Evolutionary conservation across 2,113 vertebrate genomes (phyloP).

Genomic region (Ctenodactylus gundi): DNA sequence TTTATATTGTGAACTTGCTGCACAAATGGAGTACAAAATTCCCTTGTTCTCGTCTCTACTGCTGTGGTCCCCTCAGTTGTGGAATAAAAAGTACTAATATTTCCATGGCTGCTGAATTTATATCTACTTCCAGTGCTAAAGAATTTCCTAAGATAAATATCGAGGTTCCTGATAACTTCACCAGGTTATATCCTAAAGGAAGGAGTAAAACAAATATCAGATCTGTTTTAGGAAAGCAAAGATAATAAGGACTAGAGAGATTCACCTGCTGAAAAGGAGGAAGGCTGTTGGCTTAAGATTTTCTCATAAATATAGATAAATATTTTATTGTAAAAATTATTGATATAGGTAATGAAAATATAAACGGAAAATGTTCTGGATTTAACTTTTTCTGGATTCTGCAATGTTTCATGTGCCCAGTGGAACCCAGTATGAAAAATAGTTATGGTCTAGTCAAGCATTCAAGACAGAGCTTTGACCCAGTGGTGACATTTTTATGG

Average conservation of each 20-base stretch:
- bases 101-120: constrained; percentile 15
- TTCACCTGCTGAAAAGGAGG: neutral
- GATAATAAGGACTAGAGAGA: neutral
- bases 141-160: constrained; percentile 38
- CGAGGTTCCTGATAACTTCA: neutral
- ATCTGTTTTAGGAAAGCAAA: constrained; percentile 11
- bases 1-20: constrained; percentile 1
- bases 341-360: constrained; percentile 22
- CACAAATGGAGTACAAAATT: neutral
- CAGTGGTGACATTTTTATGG: neutral
- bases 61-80: neutral
- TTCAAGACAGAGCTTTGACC: constrained; percentile 22
- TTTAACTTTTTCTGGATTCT: constrained; percentile 18
- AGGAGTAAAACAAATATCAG: neutral
- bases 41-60: neutral
- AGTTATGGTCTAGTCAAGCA: constrained; percentile 38
- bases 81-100: neutral
- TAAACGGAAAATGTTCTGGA: neutral
- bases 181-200: neutral
- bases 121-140: neutral
- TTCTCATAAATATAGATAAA: constrained; percentile 28
- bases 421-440: neutral
- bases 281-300: constrained; percentile 1
- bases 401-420: neutral
- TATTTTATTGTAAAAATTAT: neutral